Evolutionary conservation across 2,888 invertebrate species (phyloP).

Genomic region (Flabesymbios commensalis): DNA sequence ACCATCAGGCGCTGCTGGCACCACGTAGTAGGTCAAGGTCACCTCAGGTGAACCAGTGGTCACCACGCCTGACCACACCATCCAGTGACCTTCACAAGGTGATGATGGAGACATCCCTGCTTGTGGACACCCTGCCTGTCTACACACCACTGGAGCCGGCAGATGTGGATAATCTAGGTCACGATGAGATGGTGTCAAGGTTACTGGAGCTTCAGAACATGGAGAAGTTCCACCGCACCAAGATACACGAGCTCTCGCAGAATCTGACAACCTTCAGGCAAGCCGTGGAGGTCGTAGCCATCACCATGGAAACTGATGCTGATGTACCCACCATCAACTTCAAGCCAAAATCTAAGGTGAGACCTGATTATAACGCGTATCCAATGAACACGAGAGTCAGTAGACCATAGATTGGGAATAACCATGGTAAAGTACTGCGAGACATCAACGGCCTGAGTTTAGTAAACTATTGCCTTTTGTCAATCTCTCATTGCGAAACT

Average conservation of each 20-base stretch:
- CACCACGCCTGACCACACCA: too few species aligned
- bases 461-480: too few species aligned
- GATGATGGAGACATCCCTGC: too few species aligned
- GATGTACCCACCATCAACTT: constrained; percentile 12
- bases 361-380: background rate
- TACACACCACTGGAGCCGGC: constrained; percentile 26
- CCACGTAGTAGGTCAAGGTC: too few species aligned
- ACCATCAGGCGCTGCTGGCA: too few species aligned
- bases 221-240: constrained; percentile 21
- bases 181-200: constrained; percentile 23
- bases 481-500: too few species aligned
- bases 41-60: too few species aligned
- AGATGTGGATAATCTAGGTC: constrained; percentile 15
- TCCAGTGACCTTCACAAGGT: too few species aligned
- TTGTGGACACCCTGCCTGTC: too few species aligned
- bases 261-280: constrained; percentile 25
- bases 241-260: constrained; percentile 20
- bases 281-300: constrained; percentile 29
- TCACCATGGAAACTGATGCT: constrained; percentile 29
- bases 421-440: background rate
- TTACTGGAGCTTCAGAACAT: constrained; percentile 27
- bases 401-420: background rate
- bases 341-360: constrained; percentile 21
- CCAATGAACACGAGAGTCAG: background rate
- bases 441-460: constrained; percentile 1